Percentiles rank a stretch among this genome's conserved stretches.
phyloP scores from a whole-genome alignment of 1,140 invertebrate genomes.

The Myzus persicae region DNA sequence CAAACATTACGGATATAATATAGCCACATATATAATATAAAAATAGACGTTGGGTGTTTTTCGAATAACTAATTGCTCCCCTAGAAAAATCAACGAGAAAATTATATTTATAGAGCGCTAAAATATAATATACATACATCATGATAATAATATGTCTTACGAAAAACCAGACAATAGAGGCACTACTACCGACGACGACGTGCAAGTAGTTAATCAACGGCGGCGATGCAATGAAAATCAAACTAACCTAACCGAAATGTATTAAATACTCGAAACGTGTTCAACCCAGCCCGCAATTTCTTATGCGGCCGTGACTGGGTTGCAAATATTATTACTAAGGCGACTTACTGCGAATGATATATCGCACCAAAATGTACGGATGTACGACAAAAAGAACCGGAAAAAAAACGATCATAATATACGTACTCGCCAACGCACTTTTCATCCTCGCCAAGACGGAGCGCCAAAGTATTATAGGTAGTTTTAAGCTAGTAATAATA shows the following conservation, averaged over 20 bases:
- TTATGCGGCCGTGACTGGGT: background rate
- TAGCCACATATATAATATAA: background rate
- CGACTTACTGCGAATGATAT: background rate
- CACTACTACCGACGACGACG: background rate
- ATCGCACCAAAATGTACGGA: background rate
- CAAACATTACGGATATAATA: background rate
- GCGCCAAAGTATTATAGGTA: background rate
- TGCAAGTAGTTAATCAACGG: slow-evolving; percentile 22
- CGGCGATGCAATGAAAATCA: slow-evolving; percentile 5
- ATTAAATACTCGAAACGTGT: slow-evolving; percentile 23
- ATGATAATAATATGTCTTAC: background rate
- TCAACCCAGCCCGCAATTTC: background rate
- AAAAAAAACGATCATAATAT: background rate
- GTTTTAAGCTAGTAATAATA: background rate
- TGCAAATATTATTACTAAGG: background rate
- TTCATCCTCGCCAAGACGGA: background rate
- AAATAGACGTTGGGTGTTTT: background rate
- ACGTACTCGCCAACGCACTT: background rate
- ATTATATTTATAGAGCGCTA: no score
- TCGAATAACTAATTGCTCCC: background rate
- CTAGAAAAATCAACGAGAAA: no score
- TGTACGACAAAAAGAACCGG: background rate
- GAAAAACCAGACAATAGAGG: background rate
- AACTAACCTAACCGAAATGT: slow-evolving; percentile 17
- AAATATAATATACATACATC: background rate